These are phyloP conservation scores for Dyspetes luteomarginatus DNA, from an alignment of 2,888 invertebrate species.

Conservation along the genomic window DNA sequence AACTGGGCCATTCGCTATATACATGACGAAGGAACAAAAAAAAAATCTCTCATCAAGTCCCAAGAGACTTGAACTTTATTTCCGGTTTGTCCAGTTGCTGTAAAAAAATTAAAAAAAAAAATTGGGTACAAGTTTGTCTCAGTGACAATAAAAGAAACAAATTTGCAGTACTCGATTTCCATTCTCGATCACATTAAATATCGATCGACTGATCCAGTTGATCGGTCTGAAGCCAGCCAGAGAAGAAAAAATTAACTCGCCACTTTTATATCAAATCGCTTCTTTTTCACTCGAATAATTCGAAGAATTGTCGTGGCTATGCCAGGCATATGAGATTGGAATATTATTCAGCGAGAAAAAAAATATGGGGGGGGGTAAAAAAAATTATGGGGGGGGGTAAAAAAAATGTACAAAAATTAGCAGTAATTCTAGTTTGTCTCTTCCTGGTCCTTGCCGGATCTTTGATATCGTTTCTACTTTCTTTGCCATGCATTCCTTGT, in stretches of 20 bases:
- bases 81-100: too few relatives aligned
- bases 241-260: slow-evolving; percentile 34
- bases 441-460: neutral
- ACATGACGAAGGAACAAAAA: too few relatives aligned
- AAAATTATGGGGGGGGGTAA: too few relatives aligned
- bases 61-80: too few relatives aligned
- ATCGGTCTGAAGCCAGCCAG: too few relatives aligned
- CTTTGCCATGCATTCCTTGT: neutral
- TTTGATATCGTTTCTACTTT: neutral
- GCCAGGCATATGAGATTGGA: neutral
- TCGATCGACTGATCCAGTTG: neutral
- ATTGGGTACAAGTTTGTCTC: too few relatives aligned
- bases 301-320: too few relatives aligned
- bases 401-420: neutral
- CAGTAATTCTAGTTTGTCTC: neutral
- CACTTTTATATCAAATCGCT: neutral
- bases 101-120: too few relatives aligned
- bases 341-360: neutral
- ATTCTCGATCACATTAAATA: neutral
- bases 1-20: too few relatives aligned
- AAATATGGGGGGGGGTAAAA: too few relatives aligned
- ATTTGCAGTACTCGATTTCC: neutral
- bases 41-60: too few relatives aligned
- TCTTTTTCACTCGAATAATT: slow-evolving; percentile 16
- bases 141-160: too few relatives aligned